phyloP scores from a whole-genome alignment of 1,140 invertebrate genomes.

The Ceratina australensis region DNA sequence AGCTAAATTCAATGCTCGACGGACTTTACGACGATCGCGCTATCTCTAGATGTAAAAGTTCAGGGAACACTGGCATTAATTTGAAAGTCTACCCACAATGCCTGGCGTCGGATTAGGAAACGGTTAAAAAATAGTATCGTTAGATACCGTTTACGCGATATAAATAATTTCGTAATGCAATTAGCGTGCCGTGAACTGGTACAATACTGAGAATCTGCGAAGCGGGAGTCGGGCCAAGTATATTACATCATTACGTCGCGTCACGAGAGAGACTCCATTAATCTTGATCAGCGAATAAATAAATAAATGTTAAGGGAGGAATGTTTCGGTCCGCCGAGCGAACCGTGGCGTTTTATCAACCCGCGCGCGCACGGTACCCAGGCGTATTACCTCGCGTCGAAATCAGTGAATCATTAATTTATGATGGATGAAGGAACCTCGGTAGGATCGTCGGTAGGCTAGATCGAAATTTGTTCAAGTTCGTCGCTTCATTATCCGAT shows the following conservation, averaged over 20 bases:
- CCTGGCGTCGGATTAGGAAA: no score
- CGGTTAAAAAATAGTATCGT: no score
- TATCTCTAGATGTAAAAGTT: no score
- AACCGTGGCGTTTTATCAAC: conserved; percentile 25
- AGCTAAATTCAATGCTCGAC: no score
- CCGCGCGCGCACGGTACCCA: neutral
- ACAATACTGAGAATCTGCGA: neutral
- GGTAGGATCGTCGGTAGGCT: neutral
- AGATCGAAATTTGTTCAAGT: conserved; percentile 18
- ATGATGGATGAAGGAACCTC: conserved; percentile 2
- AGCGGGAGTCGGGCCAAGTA: neutral
- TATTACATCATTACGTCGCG: neutral
- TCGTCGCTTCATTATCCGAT: neutral
- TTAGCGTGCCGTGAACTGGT: no score
- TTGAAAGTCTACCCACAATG: no score
- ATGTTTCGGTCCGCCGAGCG: neutral
- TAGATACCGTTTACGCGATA: no score
- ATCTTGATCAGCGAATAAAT: conserved; percentile 23
- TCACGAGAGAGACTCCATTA: neutral
- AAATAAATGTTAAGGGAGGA: conserved; percentile 10
- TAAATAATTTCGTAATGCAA: no score
- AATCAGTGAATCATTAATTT: conserved; percentile 16
- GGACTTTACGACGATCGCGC: no score
- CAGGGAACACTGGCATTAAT: no score
- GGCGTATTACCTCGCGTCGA: conserved; percentile 15